Evolutionary conservation across 1,140 invertebrate genomes (phyloP).

Genomic region (Bursaphelenchus mucronatus): DNA sequence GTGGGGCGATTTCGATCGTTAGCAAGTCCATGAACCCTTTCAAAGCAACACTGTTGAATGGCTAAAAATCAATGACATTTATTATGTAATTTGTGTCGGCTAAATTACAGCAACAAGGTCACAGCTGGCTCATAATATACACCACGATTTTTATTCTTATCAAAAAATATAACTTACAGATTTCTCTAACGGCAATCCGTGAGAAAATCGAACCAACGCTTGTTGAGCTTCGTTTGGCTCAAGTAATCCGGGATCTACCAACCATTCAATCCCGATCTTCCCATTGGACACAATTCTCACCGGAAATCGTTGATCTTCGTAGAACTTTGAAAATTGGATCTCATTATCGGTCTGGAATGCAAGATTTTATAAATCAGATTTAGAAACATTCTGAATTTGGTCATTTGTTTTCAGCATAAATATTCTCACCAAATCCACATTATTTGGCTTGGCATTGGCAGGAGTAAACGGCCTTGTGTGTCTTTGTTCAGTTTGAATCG

Average conservation of each 20-base stretch:
- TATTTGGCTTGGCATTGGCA: conserved; percentile 18
- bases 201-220: conserved; percentile 20
- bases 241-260: conserved; percentile 22
- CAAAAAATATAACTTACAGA: conserved; percentile 1
- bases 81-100: neutral
- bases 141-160: too few species aligned
- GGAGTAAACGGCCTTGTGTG: conserved; percentile 26
- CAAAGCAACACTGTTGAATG: conserved; percentile 25
- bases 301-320: conserved; percentile 28
- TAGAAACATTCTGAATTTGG: too few species aligned
- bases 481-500: conserved; percentile 31
- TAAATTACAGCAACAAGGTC: too few species aligned
- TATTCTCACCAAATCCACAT: neutral
- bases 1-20: conserved; percentile 12
- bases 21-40: conserved; percentile 25
- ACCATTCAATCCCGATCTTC: conserved; percentile 20
- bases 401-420: neutral
- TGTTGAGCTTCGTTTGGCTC: conserved; percentile 7
- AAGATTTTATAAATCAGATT: too few species aligned
- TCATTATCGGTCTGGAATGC: conserved; percentile 15
- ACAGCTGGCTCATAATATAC: too few species aligned
- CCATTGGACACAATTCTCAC: conserved; percentile 4
- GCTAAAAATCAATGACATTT: neutral
- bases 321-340: conserved; percentile 20
- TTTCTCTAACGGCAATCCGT: conserved; percentile 17